These are phyloP conservation scores for Esox niger DNA, from an alignment of 2,113 vertebrate genomes.

Conservation along the genomic window DNA sequence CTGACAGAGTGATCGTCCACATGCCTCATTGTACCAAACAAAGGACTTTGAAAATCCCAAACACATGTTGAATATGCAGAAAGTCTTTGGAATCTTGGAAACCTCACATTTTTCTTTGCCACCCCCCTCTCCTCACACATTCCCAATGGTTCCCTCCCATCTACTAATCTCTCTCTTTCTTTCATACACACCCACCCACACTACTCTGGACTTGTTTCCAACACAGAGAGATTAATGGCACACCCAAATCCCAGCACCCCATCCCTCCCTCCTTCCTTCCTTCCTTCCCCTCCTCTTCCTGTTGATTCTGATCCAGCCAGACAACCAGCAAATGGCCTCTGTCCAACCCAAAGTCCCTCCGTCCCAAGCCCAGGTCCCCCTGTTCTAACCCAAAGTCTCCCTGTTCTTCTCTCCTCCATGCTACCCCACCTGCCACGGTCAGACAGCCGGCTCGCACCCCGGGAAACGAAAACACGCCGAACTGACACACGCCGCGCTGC, in stretches of 20 bases:
- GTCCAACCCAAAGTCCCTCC: conserved; percentile 54
- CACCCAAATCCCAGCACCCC: conserved; percentile 34
- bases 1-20: conserved; percentile 29
- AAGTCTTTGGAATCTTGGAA: conserved; percentile 26
- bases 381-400: conserved; percentile 53
- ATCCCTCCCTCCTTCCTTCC: conserved; percentile 8
- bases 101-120: conserved; percentile 10
- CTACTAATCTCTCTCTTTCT: conserved; percentile 29
- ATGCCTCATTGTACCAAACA: conserved; percentile 50
- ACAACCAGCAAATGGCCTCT: conserved; percentile 65
- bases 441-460: conserved; percentile 72
- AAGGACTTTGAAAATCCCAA: conserved; percentile 36
- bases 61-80: conserved; percentile 28
- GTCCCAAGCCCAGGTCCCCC: no score
- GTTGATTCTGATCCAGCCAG: conserved; percentile 61
- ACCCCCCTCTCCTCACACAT: conserved; percentile 32
- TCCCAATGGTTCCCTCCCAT: conserved; percentile 27
- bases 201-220: conserved; percentile 3
- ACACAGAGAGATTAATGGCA: conserved; percentile 28
- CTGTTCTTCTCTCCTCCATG: conserved; percentile 23
- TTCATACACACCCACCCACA: no score
- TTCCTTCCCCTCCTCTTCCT: conserved; percentile 19
- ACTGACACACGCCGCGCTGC: conserved; percentile 26
- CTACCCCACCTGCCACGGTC: conserved; percentile 53
- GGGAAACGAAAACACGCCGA: conserved; percentile 67